These are phyloP conservation scores for Norana najaformis DNA, from an alignment of 2,888 invertebrate species.

Conservation along the genomic window DNA sequence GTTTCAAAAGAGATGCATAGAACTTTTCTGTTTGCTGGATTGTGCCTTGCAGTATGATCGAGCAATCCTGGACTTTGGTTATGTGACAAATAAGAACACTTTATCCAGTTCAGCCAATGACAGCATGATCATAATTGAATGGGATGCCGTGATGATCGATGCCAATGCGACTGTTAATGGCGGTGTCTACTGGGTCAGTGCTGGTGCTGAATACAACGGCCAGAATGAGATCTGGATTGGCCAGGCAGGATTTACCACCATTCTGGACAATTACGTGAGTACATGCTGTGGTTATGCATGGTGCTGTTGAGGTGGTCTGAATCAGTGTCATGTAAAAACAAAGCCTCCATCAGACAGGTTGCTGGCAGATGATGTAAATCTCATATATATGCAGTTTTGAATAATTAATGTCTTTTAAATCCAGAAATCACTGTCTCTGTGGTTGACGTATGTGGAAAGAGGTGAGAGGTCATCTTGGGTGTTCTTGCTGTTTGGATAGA, in stretches of 20 bases:
- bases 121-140: slow-evolving; percentile 50
- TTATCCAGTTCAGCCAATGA: slow-evolving; percentile 10
- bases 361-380: too few species aligned
- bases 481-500: too few species aligned
- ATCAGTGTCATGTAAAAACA: too few species aligned
- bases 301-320: neutral
- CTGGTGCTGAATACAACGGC: slow-evolving; percentile 57
- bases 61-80: slow-evolving; percentile 53
- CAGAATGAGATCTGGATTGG: slow-evolving; percentile 58
- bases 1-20: too few species aligned
- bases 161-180: slow-evolving; percentile 41
- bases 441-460: too few species aligned
- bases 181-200: slow-evolving; percentile 57
- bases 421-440: too few species aligned
- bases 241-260: slow-evolving; percentile 51
- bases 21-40: neutral
- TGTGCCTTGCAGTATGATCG: slow-evolving; percentile 52
- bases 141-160: slow-evolving; percentile 54
- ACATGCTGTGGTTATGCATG: neutral
- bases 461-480: too few species aligned
- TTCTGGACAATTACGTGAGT: slow-evolving; percentile 41
- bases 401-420: too few species aligned
- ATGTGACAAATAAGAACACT: slow-evolving; percentile 47
- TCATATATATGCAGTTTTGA: too few species aligned
- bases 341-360: too few species aligned